These are phyloP conservation scores for Apamea monoglypha DNA, from an alignment of 2,888 invertebrate species.

Conservation along the genomic window DNA sequence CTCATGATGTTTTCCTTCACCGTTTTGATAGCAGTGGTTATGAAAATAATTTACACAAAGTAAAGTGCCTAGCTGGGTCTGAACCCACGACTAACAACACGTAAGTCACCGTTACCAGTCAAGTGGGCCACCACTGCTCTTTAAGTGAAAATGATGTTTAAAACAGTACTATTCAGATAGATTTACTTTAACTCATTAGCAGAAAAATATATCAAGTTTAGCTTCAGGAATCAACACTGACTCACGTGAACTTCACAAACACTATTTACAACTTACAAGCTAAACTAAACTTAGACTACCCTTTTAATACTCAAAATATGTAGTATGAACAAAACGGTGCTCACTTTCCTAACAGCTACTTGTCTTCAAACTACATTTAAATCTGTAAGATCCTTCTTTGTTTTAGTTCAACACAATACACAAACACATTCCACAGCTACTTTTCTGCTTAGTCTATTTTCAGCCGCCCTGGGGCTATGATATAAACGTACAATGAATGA, in stretches of 20 bases:
- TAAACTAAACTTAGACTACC: conserved; percentile 13
- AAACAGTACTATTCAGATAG: background rate
- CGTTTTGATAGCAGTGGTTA: background rate
- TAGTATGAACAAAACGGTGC: conserved; percentile 20
- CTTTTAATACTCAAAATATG: conserved; percentile 26
- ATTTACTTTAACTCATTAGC: background rate
- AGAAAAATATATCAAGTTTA: background rate
- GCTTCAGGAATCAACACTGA: background rate
- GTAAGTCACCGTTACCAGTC: background rate
- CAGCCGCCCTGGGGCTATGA: conserved; percentile 29
- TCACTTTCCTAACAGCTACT: conserved; percentile 26
- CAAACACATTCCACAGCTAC: conserved; percentile 51
- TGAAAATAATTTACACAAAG: background rate
- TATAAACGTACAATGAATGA: conserved; percentile 60
- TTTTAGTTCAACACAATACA: conserved; percentile 37
- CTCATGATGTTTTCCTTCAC: background rate
- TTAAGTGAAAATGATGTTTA: background rate
- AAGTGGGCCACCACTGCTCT: too few relatives aligned
- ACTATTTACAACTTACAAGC: conserved; percentile 18
- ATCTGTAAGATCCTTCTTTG: conserved; percentile 15
- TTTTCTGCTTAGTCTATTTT: conserved; percentile 59
- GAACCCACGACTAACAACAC: background rate
- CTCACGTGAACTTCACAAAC: conserved; percentile 4
- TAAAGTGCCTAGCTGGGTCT: background rate
- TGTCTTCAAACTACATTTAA: conserved; percentile 39